Conservation (phyloP, 1,140 invertebrate genomes). For the Leptinotarsa texana region DNA sequence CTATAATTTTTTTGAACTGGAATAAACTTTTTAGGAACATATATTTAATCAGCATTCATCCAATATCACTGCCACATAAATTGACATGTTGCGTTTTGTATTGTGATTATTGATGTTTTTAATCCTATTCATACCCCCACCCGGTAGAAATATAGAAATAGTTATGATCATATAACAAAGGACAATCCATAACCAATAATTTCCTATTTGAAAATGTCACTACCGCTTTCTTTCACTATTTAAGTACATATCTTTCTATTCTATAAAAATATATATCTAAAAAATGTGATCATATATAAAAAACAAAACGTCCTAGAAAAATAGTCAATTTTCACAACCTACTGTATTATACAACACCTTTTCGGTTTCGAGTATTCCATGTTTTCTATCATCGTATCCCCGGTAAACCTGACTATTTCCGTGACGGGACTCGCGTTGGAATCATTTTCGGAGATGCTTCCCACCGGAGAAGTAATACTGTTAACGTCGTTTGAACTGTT, state of each 20-base stretch:
- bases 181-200: too few species aligned
- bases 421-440: constrained; percentile 45
- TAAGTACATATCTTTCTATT: not conserved
- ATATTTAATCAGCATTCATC: too few species aligned
- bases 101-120: too few species aligned
- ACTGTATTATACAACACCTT: constrained; percentile 63
- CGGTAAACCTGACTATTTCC: constrained; percentile 66
- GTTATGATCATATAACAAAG: too few species aligned
- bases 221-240: not conserved
- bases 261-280: constrained; percentile 7
- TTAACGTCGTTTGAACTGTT: constrained; percentile 64
- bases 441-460: constrained; percentile 57
- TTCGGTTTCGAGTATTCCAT: constrained; percentile 66
- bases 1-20: too few species aligned
- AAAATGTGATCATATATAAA: not conserved
- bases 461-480: constrained; percentile 55
- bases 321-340: constrained; percentile 7
- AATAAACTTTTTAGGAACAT: too few species aligned
- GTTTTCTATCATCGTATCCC: constrained; percentile 68
- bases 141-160: too few species aligned
- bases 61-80: too few species aligned
- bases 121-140: too few species aligned
- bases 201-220: not conserved
- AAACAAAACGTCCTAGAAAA: not conserved
- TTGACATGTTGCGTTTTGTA: too few species aligned